phyloP scores from a whole-genome alignment of 2,888 invertebrate species.

The Agonopterix heracliana region DNA sequence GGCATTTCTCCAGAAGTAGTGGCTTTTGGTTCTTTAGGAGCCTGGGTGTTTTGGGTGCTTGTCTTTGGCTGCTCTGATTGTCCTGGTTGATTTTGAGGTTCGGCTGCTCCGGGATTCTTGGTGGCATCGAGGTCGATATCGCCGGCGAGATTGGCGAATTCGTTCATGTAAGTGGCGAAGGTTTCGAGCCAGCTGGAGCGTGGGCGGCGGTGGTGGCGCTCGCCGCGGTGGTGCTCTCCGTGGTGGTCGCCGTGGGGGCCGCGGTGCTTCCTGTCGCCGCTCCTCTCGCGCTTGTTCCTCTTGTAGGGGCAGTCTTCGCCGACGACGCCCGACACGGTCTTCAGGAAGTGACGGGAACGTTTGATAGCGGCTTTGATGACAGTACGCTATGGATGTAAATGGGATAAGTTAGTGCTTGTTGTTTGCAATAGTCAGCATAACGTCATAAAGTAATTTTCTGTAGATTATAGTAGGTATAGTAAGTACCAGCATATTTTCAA shows the following conservation, averaged over 20 bases:
- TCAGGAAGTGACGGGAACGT: conserved; percentile 54
- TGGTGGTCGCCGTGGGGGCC: conserved; percentile 19
- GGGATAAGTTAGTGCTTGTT: too few species aligned
- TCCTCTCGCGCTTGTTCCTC: conserved; percentile 36
- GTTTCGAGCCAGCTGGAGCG: conserved; percentile 64
- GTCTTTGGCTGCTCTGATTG: conserved; percentile 15
- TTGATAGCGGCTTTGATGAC: conserved; percentile 53
- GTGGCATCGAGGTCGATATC: conserved; percentile 37
- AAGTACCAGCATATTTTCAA: too few species aligned
- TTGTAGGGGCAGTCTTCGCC: conserved; percentile 38
- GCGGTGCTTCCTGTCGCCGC: conserved; percentile 32
- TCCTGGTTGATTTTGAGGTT: conserved; percentile 13
- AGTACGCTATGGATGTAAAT: conserved; percentile 31
- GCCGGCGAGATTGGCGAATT: conserved; percentile 70
- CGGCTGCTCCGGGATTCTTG: conserved; percentile 13
- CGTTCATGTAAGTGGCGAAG: conserved; percentile 67
- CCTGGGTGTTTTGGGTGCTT: conserved; percentile 16
- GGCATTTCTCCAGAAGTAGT: conserved; percentile 5
- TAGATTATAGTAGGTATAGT: too few species aligned
- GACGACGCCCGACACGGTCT: conserved; percentile 30
- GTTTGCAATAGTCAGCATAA: too few species aligned
- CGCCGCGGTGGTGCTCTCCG: conserved; percentile 22
- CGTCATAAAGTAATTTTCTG: too few species aligned
- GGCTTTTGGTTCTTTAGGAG: conserved; percentile 13
- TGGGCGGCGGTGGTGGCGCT: conserved; percentile 31